Evolutionary conservation across 2,888 invertebrate species (phyloP).

Genomic region (Dromius quadrimaculatus): DNA sequence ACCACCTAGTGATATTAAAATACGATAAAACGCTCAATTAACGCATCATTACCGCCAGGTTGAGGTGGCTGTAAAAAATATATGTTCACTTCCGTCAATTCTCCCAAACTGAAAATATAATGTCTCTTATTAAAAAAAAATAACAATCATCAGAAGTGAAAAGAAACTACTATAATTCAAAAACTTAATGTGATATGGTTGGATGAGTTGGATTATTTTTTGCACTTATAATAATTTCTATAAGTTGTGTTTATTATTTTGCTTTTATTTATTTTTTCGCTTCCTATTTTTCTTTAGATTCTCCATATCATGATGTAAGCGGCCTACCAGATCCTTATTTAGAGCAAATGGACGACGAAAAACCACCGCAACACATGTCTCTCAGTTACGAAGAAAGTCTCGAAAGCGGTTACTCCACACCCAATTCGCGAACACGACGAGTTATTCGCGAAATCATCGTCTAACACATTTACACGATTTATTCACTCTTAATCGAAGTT

Average conservation of each 20-base stretch:
- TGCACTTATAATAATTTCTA: background rate
- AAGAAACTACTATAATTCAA: too few species aligned
- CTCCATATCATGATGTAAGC: conserved; percentile 94
- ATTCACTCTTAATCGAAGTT: conserved; percentile 8
- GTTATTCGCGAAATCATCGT: conserved; percentile 96
- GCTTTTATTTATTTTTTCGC: conserved; percentile 33
- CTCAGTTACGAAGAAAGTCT: conserved; percentile 93
- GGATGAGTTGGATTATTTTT: background rate
- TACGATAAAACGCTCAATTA: too few species aligned
- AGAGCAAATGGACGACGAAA: conserved; percentile 84
- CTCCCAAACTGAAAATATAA: too few species aligned
- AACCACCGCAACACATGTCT: conserved; percentile 88
- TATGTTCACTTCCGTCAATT: too few species aligned
- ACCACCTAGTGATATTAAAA: too few species aligned
- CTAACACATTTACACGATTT: conserved; percentile 64
- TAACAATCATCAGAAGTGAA: too few species aligned
- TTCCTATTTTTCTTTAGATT: conserved; percentile 73
- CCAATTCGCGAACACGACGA: conserved; percentile 90
- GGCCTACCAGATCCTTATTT: conserved; percentile 90
- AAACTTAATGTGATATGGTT: too few species aligned
- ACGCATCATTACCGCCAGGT: too few species aligned
- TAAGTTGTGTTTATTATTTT: conserved; percentile 3
- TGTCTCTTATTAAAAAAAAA: too few species aligned
- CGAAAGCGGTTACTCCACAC: conserved; percentile 94
- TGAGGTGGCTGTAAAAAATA: too few species aligned